phyloP scores from a whole-genome alignment of 2,113 vertebrate species.

The Chaenogobius annularis region DNA sequence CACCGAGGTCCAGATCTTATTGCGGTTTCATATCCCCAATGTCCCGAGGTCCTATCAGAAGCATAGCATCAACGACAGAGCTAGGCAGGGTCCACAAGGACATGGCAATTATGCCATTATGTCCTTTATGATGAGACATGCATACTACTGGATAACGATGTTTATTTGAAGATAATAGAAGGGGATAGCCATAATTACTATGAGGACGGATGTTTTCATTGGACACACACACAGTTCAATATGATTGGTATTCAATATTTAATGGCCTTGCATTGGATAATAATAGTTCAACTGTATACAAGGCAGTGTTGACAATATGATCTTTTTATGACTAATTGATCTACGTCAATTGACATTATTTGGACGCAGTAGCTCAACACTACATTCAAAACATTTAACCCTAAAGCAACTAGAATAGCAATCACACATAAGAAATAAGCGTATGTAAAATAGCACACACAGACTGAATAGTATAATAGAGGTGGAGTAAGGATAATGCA shows the following conservation, averaged over 20 bases:
- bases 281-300: not conserved
- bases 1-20: constrained; percentile 66
- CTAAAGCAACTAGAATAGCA: not conserved
- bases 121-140: constrained; percentile 23
- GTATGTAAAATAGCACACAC: too few species aligned
- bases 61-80: constrained; percentile 40
- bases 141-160: not conserved
- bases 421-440: too few species aligned
- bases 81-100: constrained; percentile 10
- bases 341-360: too few species aligned
- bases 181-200: not conserved
- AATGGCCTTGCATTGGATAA: not conserved
- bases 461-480: not conserved
- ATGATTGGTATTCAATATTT: not conserved
- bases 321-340: not conserved
- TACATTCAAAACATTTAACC: too few species aligned
- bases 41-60: constrained; percentile 65
- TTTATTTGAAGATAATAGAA: not conserved
- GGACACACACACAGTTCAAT: not conserved
- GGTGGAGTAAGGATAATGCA: not conserved
- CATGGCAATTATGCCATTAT: constrained; percentile 5
- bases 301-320: not conserved
- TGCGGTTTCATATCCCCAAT: constrained; percentile 66
- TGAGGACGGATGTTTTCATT: not conserved
- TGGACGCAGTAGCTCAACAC: too few species aligned